Conservation (phyloP, 2,113 vertebrate species). For the Zosterops borbonicus region DNA sequence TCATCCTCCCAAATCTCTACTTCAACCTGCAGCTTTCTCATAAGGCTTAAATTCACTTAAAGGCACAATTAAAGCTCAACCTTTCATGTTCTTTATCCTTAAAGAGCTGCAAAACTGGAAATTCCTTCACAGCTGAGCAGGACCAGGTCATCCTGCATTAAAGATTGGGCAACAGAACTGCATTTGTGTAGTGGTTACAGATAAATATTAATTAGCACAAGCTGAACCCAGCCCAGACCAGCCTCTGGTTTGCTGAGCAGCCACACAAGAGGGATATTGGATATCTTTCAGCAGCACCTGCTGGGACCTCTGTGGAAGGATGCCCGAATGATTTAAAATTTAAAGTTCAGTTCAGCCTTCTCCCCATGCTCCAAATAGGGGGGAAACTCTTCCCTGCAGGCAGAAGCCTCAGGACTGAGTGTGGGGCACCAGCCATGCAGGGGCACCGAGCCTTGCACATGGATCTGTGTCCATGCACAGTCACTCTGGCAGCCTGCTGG, state of each 20-base stretch:
- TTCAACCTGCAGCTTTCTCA: background rate
- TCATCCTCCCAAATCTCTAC: background rate
- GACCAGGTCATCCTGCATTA: background rate
- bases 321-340: background rate
- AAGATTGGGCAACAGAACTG: background rate
- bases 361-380: background rate
- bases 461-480: background rate
- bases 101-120: constrained; percentile 31
- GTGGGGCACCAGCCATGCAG: background rate
- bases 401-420: background rate
- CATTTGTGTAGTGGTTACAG: background rate
- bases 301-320: background rate
- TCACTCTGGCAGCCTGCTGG: background rate
- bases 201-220: background rate
- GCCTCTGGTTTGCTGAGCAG: background rate
- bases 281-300: background rate
- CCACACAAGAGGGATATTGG: background rate
- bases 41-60: background rate
- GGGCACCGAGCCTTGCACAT: background rate
- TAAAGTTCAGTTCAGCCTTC: background rate
- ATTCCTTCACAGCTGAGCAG: background rate
- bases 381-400: background rate
- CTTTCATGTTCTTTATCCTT: background rate
- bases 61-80: background rate
- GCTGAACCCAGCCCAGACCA: background rate